Base-by-base conservation (phyloP, 2,888 invertebrate genomes). In the Dascillus cervinus region DNA sequence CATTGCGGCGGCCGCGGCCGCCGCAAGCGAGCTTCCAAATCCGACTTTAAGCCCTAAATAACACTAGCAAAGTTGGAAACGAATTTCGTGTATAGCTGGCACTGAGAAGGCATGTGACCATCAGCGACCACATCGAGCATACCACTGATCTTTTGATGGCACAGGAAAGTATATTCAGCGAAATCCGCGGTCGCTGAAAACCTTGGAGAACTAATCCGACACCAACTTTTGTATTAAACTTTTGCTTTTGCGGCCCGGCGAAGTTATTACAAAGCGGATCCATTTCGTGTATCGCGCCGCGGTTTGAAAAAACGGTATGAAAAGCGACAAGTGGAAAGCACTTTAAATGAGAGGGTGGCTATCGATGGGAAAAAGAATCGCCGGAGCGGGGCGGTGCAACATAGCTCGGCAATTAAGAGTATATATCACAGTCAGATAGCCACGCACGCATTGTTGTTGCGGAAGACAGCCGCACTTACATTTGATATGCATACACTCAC, bases 401-500 rank as follows among this genome's bases (percentile, higher is more conserved):
- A 26, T 15, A 26, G 26, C 29, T 26, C 28, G 26, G 37, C 37
- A 38, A 38, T 38, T 38, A 38, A 34, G 30, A 13, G 23, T 11
- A 38, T 34, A 38, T 34, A 38, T 38, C 34, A 30, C 9, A 24
- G 31, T 19, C 22, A 22, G 28, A 32, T 26, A 34, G 38, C 23
- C 29, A 20, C 5, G 17, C 17, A 17, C 17, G 17, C 17, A 17
- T 17, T 4, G 17, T n/a, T n/a, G n/a, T 8, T 17, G 8, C 17
- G 8, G 17, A 17, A 17, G 17, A 17, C 8, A 17, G 17, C 4
- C 17, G 8, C 17, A 32, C 37, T 27, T 26, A 35, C 29, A 35
- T 30, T 29, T 47, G 48, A 52, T 55, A 56, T 52, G 50, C 55
- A 56, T 50, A 53, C 46, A 49, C 57, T 53, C 57, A 57, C 58